Evolutionary conservation across 2,888 invertebrate species (phyloP).

Genomic region (Seira sanloemensis): DNA sequence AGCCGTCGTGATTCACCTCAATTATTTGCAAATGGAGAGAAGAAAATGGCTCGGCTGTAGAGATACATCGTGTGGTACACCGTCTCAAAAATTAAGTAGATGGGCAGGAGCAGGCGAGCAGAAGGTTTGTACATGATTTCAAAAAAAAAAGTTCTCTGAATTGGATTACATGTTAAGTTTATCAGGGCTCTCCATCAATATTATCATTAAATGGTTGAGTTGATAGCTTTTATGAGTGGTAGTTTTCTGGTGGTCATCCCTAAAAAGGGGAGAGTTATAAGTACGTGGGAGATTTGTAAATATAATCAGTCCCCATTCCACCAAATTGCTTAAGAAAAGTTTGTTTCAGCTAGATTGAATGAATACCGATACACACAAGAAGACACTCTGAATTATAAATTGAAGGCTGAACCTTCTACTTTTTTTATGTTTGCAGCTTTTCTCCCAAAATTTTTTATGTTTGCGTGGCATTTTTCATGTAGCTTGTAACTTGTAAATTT

Average conservation of each 20-base stretch:
- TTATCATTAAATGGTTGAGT: not conserved
- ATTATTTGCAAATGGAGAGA: constrained; percentile 43
- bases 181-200: not conserved
- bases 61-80: not conserved
- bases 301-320: not conserved
- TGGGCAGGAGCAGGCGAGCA: not conserved
- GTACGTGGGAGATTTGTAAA: not conserved
- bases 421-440: no score
- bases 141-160: not conserved
- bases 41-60: not conserved
- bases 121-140: not conserved
- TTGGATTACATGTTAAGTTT: not conserved
- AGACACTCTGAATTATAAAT: not conserved
- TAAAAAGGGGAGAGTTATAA: not conserved
- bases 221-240: constrained; percentile 4
- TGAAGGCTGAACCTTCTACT: no score
- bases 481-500: not conserved
- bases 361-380: not conserved
- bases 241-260: constrained; percentile 21
- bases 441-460: not conserved
- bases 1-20: constrained; percentile 52
- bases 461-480: not conserved
- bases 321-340: not conserved
- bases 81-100: not conserved
- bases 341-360: no score